A percentile compares a stretch with the other conserved stretches of the same genome.
Evolutionary conservation across 2,113 vertebrate genomes (phyloP).

Genomic region (mouse (Mus musculus)): DNA sequence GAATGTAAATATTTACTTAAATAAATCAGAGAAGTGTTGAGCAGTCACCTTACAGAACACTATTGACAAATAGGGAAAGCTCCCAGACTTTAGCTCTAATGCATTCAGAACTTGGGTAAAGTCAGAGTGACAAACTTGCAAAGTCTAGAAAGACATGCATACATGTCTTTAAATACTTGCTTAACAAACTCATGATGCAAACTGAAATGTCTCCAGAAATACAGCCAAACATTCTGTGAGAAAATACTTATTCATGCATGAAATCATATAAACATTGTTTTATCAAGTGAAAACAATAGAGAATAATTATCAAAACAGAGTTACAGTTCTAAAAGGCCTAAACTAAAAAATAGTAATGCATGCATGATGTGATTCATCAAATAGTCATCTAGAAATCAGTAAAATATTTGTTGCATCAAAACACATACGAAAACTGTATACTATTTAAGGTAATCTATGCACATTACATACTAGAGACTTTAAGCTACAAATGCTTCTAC

Average conservation of each 20-base stretch:
- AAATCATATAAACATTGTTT: conserved; percentile 71
- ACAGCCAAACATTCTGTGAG: conserved; percentile 81
- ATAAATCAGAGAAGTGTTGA: conserved; percentile 81
- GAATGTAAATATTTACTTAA: conserved; percentile 85
- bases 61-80: conserved; percentile 77
- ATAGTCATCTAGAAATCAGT: conserved; percentile 84
- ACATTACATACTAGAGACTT: conserved; percentile 86
- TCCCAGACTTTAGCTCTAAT: conserved; percentile 81
- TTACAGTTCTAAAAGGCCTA: conserved; percentile 80
- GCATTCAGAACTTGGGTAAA: conserved; percentile 83
- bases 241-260: conserved; percentile 88
- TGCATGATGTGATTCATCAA: conserved; percentile 83
- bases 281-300: conserved; percentile 73
- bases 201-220: conserved; percentile 83
- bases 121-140: conserved; percentile 84
- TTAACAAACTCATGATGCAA: conserved; percentile 83
- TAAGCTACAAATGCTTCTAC: conserved; percentile 86
- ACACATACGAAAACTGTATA: conserved; percentile 86
- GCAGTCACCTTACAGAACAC: conserved; percentile 80
- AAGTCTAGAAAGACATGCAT: conserved; percentile 85
- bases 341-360: conserved; percentile 82
- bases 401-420: conserved; percentile 85
- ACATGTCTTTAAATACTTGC: conserved; percentile 81
- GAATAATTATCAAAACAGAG: conserved; percentile 69
- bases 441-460: conserved; percentile 82